Percentiles rank a stretch among this genome's conserved stretches.
These are phyloP conservation scores for Scaptomyza flava DNA, from an alignment of 2,888 invertebrate species.

Conservation along the genomic window DNA sequence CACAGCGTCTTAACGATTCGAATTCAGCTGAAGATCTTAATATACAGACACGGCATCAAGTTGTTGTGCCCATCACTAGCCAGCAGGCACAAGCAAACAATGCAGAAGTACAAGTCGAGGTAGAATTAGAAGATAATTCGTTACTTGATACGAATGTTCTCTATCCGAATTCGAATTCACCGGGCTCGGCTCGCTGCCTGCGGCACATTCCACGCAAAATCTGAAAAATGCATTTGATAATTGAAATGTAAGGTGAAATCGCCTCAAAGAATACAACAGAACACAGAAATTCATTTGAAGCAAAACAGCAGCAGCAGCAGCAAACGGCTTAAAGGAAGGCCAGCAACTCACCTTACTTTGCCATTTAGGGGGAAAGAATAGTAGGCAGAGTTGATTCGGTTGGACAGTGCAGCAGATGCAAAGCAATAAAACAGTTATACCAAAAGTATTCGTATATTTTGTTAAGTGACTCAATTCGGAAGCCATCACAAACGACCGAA, in stretches of 20 bases:
- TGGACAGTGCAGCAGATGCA: too few species aligned
- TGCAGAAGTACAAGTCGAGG: background rate
- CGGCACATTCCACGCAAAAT: constrained; percentile 2
- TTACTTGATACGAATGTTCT: background rate
- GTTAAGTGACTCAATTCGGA: background rate
- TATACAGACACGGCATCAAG: too few species aligned
- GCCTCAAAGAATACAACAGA: constrained; percentile 14
- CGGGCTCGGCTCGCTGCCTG: background rate
- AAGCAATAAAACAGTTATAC: too few species aligned
- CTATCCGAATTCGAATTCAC: background rate
- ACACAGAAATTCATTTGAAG: constrained; percentile 32
- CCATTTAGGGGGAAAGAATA: background rate
- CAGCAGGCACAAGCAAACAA: background rate
- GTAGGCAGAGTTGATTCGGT: background rate
- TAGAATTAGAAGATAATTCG: too few species aligned
- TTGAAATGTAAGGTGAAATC: constrained; percentile 46
- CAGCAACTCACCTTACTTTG: background rate
- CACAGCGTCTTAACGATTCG: too few species aligned
- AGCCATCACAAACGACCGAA: background rate
- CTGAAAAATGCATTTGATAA: constrained; percentile 44
- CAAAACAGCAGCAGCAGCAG: constrained; percentile 4
- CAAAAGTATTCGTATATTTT: too few species aligned
- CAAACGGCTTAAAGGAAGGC: constrained; percentile 13
- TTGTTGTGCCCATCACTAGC: too few species aligned
- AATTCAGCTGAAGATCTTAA: too few species aligned